Evolutionary conservation across 2,888 invertebrate species (phyloP).

Genomic region (Octonoba sinensis): DNA sequence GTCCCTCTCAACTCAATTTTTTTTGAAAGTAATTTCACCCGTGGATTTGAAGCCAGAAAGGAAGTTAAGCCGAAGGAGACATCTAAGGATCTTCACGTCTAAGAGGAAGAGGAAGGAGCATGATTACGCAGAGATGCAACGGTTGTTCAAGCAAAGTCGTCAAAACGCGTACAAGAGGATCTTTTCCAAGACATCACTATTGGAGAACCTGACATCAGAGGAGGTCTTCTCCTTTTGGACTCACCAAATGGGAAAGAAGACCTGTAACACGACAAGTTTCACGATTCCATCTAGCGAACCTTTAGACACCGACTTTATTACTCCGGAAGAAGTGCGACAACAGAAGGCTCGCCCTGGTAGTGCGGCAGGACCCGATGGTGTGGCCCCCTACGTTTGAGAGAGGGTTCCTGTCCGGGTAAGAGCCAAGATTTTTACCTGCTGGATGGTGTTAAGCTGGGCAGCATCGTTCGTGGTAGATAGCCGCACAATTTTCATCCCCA

Average conservation of each 20-base stretch:
- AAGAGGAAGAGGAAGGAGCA: not conserved
- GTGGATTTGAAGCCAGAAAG: not conserved
- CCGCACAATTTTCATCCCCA: constrained; percentile 2
- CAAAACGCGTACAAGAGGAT: not conserved
- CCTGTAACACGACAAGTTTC: not conserved
- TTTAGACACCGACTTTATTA: not conserved
- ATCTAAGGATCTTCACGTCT: no score
- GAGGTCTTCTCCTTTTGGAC: constrained; percentile 11
- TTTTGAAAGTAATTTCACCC: not conserved
- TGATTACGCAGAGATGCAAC: not conserved
- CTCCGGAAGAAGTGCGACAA: not conserved
- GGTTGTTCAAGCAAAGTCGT: not conserved
- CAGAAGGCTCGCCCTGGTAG: not conserved
- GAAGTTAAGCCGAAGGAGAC: not conserved
- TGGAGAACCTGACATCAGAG: not conserved
- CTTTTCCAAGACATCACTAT: not conserved
- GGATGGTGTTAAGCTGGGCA: not conserved
- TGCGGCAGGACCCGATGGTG: not conserved
- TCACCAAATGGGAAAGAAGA: not conserved
- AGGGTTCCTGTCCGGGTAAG: not conserved
- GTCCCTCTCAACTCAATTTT: not conserved
- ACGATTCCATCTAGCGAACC: not conserved
- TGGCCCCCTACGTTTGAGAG: not conserved
- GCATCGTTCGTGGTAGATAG: not conserved
- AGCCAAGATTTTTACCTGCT: not conserved